Evolutionary conservation across 2,888 invertebrate species (phyloP).

Genomic region (Anorthoa munda): DNA sequence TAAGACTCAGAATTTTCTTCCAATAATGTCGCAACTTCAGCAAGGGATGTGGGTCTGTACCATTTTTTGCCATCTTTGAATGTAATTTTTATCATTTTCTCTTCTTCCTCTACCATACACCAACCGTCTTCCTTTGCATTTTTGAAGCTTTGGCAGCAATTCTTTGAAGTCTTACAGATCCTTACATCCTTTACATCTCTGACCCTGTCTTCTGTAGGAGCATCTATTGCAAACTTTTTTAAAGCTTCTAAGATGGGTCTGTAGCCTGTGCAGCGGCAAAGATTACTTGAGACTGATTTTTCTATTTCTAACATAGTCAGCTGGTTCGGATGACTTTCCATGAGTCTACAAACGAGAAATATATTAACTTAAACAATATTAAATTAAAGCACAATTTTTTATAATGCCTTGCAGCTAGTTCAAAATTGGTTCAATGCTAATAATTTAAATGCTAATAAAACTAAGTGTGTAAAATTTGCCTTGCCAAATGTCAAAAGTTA

Average conservation of each 20-base stretch:
- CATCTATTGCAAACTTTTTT: constrained; percentile 90
- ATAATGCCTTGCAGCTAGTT: no score
- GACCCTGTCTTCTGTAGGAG: constrained; percentile 69
- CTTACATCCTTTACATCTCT: constrained; percentile 27
- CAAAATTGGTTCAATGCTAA: no score
- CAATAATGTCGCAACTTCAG: constrained; percentile 84
- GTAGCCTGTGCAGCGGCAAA: constrained; percentile 94
- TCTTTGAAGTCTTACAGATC: constrained; percentile 63
- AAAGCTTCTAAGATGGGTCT: constrained; percentile 92
- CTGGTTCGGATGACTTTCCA: constrained; percentile 78
- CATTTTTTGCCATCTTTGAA: constrained; percentile 83
- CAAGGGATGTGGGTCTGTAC: constrained; percentile 85
- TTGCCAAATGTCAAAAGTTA: no score
- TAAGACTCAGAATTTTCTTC: constrained; percentile 80
- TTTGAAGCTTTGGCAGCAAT: constrained; percentile 51
- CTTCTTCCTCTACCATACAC: constrained; percentile 69
- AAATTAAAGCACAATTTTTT: no score
- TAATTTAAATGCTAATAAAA: no score
- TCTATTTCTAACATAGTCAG: constrained; percentile 92
- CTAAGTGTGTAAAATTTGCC: no score
- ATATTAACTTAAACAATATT: no score
- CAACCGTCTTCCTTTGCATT: constrained; percentile 71
- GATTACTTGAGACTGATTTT: constrained; percentile 93
- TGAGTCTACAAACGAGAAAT: constrained; percentile 7
- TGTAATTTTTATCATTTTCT: constrained; percentile 60